A percentile compares a stretch with the other conserved stretches of the same genome.
These are phyloP conservation scores for Phymorhynchus buccinoides DNA, from an alignment of 1,140 invertebrate species.

Conservation along the genomic window DNA sequence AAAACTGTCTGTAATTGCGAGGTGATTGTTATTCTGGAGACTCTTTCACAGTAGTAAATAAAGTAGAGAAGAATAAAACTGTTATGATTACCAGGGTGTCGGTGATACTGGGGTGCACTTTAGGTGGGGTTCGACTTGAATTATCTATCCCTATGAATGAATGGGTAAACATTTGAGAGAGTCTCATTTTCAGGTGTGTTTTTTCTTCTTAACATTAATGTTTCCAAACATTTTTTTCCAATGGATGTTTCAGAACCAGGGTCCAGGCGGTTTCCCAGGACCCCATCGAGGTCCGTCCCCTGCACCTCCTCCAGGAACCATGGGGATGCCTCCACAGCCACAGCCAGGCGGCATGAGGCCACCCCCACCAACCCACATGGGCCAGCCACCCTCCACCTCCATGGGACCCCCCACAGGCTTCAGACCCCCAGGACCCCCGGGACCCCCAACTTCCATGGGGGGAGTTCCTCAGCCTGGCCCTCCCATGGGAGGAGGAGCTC, in stretches of 20 bases:
- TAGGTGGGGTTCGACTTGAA: too few species aligned
- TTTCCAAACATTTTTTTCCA: background rate
- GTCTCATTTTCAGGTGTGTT: too few species aligned
- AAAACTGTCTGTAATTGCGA: too few species aligned
- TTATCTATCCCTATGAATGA: too few species aligned
- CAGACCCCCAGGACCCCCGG: conserved; percentile 37
- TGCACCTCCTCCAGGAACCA: background rate
- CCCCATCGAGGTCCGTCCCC: background rate
- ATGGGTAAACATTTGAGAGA: too few species aligned
- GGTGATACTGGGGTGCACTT: too few species aligned
- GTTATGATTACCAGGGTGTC: too few species aligned
- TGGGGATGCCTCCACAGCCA: conserved; percentile 19
- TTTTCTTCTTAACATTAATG: background rate
- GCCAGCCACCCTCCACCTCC: conserved; percentile 3
- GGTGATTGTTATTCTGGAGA: too few species aligned
- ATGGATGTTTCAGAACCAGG: conserved; percentile 8
- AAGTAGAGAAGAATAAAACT: too few species aligned
- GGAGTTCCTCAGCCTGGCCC: conserved; percentile 32
- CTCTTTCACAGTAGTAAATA: too few species aligned
- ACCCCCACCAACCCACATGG: conserved; percentile 30
- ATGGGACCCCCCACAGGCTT: conserved; percentile 39
- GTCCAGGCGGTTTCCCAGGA: background rate
- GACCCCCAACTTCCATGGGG: conserved; percentile 10
- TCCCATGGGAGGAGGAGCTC: conserved; percentile 31
- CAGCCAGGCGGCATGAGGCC: conserved; percentile 29